Base-by-base conservation (phyloP, 2,797 vertebrate genomes). In the Masticophis lateralis region DNA sequence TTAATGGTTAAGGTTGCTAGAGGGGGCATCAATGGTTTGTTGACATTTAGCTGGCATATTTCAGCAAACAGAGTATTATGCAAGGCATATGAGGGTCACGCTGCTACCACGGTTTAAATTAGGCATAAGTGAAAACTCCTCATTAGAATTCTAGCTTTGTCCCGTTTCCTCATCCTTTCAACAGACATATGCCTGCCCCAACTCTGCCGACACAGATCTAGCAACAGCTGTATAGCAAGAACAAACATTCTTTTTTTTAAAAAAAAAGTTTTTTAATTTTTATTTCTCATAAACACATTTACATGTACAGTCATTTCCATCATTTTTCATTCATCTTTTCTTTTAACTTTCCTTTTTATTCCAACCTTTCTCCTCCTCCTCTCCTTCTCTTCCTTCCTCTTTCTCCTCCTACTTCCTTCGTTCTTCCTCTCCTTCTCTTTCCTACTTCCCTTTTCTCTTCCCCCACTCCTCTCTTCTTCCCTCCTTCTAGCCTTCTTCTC, bases 21-120 rank as follows among this genome's bases (percentile, higher is more conserved):
- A 43, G 53, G 93, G 92, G 87, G 1, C 47, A 89, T 60, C 94
- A 55, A 87, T 88, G 93, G 43, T n/a, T 83, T 0, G 2, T 20
- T 93, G 9, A 5, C 57, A 86, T 88, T 92, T 92, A 90, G 1
- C 69, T 93, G 2, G 13, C 3, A 13, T 47, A 88, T 95, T 95
- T 93, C 93, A 79, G 32, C 43, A 0, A 79, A 43, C 5, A 90
- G 86, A 37, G 43, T 37, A 66, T 86, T 92, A 66, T 55, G 32
- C 20, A 10, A 18, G 28, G 56, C 32, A 74, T 47, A 27, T 66
- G 92, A 89, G 89, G 12, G 51, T 32, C 22, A 60, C 10, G 13
- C 43, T 8, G 20, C 6, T 92, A 43, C 5, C 89, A 18, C 12
- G 27, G 12, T 27, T 92, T n/a, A 43, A 66, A 32, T n/a, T 4